These are phyloP conservation scores for Anhinga rufa DNA, from an alignment of 2,113 vertebrate species.

Conservation along the genomic window DNA sequence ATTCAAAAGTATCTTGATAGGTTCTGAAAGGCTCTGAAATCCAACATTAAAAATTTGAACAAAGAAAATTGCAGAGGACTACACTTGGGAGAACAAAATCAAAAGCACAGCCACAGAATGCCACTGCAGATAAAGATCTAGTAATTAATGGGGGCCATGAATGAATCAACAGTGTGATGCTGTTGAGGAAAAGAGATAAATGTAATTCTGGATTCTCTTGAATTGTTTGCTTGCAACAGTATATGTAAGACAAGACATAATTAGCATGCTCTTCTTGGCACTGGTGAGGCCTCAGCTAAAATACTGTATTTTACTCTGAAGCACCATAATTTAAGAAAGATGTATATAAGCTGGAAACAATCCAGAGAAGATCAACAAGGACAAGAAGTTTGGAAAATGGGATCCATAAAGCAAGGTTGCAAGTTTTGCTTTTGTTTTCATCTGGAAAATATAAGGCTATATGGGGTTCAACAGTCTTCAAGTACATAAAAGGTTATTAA, in stretches of 20 bases:
- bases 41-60: not conserved
- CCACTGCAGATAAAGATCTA: not conserved
- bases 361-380: not conserved
- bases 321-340: not conserved
- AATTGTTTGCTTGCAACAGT: not conserved
- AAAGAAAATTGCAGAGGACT: accelerated
- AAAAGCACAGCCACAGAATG: not conserved
- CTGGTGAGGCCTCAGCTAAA: not conserved
- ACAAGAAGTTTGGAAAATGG: not conserved
- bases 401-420: not conserved
- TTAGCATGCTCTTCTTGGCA: not conserved
- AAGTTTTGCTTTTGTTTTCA: not conserved
- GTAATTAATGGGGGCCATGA: not conserved
- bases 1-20: not conserved
- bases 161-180: not conserved
- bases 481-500: not conserved
- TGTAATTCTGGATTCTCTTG: not conserved
- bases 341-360: not conserved
- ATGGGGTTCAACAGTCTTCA: not conserved
- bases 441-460: not conserved
- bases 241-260: not conserved
- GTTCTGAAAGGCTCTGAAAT: not conserved
- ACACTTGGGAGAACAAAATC: not conserved
- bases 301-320: not conserved
- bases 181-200: not conserved